Percentiles rank a stretch among this genome's conserved stretches.
phyloP scores from a whole-genome alignment of 2,888 invertebrate species.

The Tenthredo mesomela region DNA sequence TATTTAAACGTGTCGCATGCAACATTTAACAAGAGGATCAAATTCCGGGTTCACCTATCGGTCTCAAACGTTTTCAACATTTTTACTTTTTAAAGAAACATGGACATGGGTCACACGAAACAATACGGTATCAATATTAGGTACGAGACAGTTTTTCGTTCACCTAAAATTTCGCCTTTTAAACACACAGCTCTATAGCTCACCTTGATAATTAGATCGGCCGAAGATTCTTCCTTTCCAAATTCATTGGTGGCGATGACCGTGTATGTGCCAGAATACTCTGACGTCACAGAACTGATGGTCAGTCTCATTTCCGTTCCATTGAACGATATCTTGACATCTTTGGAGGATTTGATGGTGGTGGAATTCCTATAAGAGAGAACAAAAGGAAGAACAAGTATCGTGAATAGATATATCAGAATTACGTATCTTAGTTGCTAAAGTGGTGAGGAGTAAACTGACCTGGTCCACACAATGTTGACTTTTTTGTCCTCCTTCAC shows the following conservation, averaged over 20 bases:
- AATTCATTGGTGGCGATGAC: constrained; percentile 94
- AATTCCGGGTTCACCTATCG: background rate
- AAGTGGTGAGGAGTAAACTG: constrained; percentile 71
- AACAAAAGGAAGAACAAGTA: background rate
- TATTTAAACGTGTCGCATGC: constrained; percentile 65
- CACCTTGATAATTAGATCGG: constrained; percentile 88
- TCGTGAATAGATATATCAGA: background rate
- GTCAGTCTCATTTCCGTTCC: constrained; percentile 89
- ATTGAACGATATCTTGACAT: constrained; percentile 90
- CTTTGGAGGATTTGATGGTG: constrained; percentile 88
- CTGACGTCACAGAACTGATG: constrained; percentile 87
- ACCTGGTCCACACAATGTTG: constrained; percentile 93
- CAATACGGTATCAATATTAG: background rate
- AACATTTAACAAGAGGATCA: constrained; percentile 53
- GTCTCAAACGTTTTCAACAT: background rate
- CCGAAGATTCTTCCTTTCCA: constrained; percentile 93
- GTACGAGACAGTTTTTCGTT: background rate
- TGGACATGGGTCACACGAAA: background rate
- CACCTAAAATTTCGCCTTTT: background rate
- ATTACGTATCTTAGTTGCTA: background rate
- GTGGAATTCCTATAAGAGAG: constrained; percentile 78
- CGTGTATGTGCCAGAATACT: constrained; percentile 90
- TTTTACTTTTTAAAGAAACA: background rate
- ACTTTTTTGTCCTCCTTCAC: constrained; percentile 89
- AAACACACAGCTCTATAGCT: constrained; percentile 27